A percentile compares a stretch with the other conserved stretches of the same genome.
Conservation (phyloP, 2,888 invertebrate species). For the Nipponacmea schrenckii region DNA sequence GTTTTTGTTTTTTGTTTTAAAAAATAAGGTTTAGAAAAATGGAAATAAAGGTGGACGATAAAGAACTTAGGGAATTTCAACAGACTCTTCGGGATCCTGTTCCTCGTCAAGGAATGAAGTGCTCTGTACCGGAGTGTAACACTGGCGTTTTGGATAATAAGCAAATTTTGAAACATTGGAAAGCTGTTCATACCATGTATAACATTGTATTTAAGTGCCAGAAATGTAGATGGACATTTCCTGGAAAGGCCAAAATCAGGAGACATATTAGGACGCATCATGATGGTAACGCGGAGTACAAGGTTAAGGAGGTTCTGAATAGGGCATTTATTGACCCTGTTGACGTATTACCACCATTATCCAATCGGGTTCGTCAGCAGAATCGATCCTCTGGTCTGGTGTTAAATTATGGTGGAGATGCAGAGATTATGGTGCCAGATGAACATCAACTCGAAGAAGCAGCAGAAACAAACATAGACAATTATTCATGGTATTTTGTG, state of each 20-base stretch:
- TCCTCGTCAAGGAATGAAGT: not conserved
- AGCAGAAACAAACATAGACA: no score
- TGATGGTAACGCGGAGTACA: not conserved
- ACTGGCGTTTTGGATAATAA: not conserved
- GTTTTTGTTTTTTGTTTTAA: not conserved
- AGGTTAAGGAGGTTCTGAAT: not conserved
- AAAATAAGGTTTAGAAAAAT: no score
- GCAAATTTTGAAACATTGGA: not conserved
- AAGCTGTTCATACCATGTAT: not conserved
- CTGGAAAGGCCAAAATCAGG: not conserved
- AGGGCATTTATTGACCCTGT: not conserved
- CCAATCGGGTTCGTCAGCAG: no score
- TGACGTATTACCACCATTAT: not conserved
- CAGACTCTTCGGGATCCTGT: not conserved
- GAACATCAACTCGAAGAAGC: no score
- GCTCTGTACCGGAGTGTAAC: not conserved
- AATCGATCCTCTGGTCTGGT: no score
- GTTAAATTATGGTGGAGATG: no score
- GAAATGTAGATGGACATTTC: not conserved
- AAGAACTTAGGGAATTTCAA: not conserved
- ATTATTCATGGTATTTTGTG: no score
- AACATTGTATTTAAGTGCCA: not conserved
- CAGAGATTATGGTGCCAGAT: no score
- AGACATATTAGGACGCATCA: not conserved
- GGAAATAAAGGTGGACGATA: no score